Conservation (phyloP, 2,797 vertebrate genomes). For the Echeneis naucrates region DNA sequence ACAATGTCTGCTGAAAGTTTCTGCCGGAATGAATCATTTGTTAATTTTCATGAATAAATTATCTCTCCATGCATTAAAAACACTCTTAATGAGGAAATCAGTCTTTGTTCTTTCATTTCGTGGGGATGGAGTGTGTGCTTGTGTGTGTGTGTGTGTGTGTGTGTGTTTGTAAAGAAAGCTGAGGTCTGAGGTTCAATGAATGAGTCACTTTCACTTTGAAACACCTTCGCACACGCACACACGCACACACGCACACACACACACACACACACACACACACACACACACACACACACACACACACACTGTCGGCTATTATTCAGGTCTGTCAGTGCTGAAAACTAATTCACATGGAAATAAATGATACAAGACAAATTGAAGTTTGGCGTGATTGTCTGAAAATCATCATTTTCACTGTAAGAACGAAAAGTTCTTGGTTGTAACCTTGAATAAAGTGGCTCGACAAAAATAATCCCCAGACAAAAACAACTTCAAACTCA, state of each 20-base stretch:
- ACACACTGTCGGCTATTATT: neutral
- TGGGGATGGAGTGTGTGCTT: conserved; percentile 34
- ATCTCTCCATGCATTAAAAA: conserved; percentile 83
- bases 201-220: conserved; percentile 15
- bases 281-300: neutral
- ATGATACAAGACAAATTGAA: neutral
- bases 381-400: neutral
- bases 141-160: conserved; percentile 25
- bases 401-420: neutral
- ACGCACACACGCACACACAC: neutral
- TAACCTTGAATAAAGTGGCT: neutral
- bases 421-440: neutral
- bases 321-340: neutral
- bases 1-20: conserved; percentile 65
- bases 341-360: neutral
- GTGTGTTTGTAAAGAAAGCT: conserved; percentile 1
- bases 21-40: conserved; percentile 76
- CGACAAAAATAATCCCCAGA: no score
- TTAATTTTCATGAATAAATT: conserved; percentile 85
- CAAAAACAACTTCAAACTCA: no score
- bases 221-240: neutral
- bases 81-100: conserved; percentile 81
- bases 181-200: conserved; percentile 24
- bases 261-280: neutral
- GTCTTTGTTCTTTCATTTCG: conserved; percentile 74